Conservation (phyloP, 2,888 invertebrate genomes). For the Chalcosyrphus nemorum region DNA sequence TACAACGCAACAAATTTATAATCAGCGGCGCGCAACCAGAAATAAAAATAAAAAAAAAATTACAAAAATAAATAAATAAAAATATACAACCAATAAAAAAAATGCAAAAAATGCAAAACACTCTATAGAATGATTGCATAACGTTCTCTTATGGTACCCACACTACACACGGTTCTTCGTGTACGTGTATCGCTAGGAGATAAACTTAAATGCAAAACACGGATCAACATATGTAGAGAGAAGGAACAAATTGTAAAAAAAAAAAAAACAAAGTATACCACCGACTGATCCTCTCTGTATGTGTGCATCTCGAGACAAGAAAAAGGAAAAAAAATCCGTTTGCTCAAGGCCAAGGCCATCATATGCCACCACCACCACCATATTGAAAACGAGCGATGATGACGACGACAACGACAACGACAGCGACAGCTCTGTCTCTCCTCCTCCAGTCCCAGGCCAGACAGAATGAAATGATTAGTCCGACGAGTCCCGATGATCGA, state of each 20-base stretch:
- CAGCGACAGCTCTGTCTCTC: slow-evolving; percentile 2
- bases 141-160: slow-evolving; percentile 41
- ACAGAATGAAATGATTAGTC: slow-evolving; percentile 4
- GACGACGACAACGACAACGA: background rate
- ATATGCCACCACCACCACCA: slow-evolving; percentile 53
- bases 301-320: slow-evolving; percentile 51
- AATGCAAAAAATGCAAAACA: slow-evolving; percentile 48
- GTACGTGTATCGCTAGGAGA: slow-evolving; percentile 31
- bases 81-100: background rate
- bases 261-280: background rate
- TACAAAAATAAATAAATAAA: slow-evolving; percentile 9
- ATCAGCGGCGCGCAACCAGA: slow-evolving; percentile 48
- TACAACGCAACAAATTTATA: slow-evolving; percentile 66
- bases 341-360: slow-evolving; percentile 78
- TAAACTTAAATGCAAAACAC: slow-evolving; percentile 65
- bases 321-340: slow-evolving; percentile 71
- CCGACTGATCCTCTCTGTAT: slow-evolving; percentile 18
- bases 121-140: slow-evolving; percentile 63
- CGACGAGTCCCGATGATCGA: slow-evolving; percentile 41
- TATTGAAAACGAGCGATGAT: slow-evolving; percentile 42
- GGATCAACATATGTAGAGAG: slow-evolving; percentile 36
- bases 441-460: background rate
- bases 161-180: background rate
- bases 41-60: slow-evolving; percentile 24
- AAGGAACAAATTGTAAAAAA: slow-evolving; percentile 42